These are phyloP conservation scores for Cosmorhoe ocellata DNA, from an alignment of 2,888 invertebrate species.

Conservation along the genomic window DNA sequence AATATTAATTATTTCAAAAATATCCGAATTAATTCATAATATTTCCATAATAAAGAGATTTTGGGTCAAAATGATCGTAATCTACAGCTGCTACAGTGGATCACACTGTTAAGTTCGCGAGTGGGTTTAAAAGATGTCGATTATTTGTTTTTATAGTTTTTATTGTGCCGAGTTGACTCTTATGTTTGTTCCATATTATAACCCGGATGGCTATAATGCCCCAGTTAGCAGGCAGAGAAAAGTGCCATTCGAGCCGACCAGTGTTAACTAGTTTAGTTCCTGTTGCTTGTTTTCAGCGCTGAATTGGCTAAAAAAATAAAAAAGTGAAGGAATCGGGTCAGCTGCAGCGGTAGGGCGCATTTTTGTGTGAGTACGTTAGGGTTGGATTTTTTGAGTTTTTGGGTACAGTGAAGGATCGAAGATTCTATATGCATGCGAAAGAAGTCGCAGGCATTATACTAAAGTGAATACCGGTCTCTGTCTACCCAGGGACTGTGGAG, in stretches of 20 bases:
- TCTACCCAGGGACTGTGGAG: too few relatives aligned
- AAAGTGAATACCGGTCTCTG: too few relatives aligned
- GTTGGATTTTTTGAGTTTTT: too few relatives aligned
- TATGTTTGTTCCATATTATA: conserved; percentile 32
- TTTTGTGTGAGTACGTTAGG: too few relatives aligned
- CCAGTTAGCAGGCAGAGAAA: conserved; percentile 65
- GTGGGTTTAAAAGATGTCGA: not conserved
- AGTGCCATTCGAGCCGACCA: conserved; percentile 68
- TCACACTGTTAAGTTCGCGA: conserved; percentile 5
- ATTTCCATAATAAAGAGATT: conserved; percentile 7
- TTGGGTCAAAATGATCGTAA: conserved; percentile 23
- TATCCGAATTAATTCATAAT: conserved; percentile 11
- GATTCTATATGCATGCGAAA: too few relatives aligned
- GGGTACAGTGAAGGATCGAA: too few relatives aligned
- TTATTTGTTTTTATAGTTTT: not conserved
- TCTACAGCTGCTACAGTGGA: conserved; percentile 14
- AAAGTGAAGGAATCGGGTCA: conserved; percentile 47
- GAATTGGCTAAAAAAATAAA: conserved; percentile 55
- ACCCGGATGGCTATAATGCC: conserved; percentile 37
- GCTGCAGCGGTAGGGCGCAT: not conserved
- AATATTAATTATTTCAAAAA: too few relatives aligned
- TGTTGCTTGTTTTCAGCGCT: conserved; percentile 59
- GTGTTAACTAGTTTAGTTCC: conserved; percentile 71
- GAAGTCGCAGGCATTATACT: too few relatives aligned
- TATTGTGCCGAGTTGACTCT: too few relatives aligned